These are phyloP conservation scores for Blastomussa wellsi DNA, from an alignment of 92 coral and sea anemone species.

Conservation along the genomic window DNA sequence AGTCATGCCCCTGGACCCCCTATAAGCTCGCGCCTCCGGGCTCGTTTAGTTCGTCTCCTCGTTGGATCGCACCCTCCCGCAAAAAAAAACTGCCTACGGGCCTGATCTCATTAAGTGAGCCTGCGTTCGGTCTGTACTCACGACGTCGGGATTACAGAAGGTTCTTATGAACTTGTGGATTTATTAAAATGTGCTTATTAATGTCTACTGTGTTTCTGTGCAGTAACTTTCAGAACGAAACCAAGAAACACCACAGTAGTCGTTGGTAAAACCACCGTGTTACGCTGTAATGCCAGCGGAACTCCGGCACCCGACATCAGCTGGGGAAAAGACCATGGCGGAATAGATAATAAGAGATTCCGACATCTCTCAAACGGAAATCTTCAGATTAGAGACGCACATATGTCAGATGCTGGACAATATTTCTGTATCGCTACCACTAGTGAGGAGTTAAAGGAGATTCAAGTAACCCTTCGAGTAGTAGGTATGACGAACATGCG, in stretches of 20 bases:
- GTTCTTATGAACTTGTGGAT: no score
- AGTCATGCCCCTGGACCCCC: no score
- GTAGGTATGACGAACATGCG: background rate
- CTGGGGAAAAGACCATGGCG: constrained; percentile 58
- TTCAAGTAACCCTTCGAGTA: constrained; percentile 1
- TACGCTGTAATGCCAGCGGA: constrained; percentile 65
- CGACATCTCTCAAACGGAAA: constrained; percentile 17
- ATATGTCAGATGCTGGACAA: constrained; percentile 26
- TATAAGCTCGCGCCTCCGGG: no score
- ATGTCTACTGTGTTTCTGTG: background rate
- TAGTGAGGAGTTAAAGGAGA: background rate
- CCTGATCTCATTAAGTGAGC: no score
- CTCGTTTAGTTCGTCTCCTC: no score
- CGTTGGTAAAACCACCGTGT: constrained; percentile 30
- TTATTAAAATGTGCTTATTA: background rate
- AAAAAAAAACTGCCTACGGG: no score
- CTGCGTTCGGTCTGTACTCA: no score
- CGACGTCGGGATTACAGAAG: no score
- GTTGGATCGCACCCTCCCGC: no score
- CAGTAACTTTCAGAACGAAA: constrained; percentile 32
- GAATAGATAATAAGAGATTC: constrained; percentile 16
- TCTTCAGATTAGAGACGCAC: constrained; percentile 9
- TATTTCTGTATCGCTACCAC: constrained; percentile 21
- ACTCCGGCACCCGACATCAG: constrained; percentile 54
- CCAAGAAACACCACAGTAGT: constrained; percentile 31